Conservation (phyloP, 2,797 vertebrate genomes). For the Anniella stebbinsi region DNA sequence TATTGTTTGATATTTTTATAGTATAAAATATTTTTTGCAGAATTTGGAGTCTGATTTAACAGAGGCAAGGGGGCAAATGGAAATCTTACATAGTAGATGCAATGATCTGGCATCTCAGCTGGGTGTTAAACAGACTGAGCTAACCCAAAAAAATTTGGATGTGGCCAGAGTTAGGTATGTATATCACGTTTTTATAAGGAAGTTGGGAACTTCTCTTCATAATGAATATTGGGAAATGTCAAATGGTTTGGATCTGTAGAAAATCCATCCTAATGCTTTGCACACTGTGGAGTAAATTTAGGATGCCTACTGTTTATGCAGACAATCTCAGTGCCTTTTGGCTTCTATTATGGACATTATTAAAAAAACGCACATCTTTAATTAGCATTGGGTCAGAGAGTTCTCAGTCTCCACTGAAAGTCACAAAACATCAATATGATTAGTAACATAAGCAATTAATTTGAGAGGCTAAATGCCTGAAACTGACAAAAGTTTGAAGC, state of each 20-base stretch:
- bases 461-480: slow-evolving; percentile 31
- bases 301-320: background rate
- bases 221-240: background rate
- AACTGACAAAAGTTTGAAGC: slow-evolving; percentile 39
- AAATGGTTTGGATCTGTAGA: slow-evolving; percentile 18
- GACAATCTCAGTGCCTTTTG: slow-evolving; percentile 16
- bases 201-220: background rate
- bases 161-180: slow-evolving; percentile 74
- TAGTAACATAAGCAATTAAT: slow-evolving; percentile 32
- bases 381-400: slow-evolving; percentile 28
- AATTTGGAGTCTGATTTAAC: slow-evolving; percentile 76
- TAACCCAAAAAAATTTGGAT: slow-evolving; percentile 75
- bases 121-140: slow-evolving; percentile 73
- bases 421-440: slow-evolving; percentile 21
- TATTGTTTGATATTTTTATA: background rate
- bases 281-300: background rate
- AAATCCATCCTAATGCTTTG: background rate
- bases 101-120: slow-evolving; percentile 75
- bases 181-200: slow-evolving; percentile 32
- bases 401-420: slow-evolving; percentile 4
- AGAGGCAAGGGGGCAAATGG: slow-evolving; percentile 75
- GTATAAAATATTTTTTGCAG: slow-evolving; percentile 72
- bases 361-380: slow-evolving; percentile 12
- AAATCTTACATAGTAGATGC: slow-evolving; percentile 69
- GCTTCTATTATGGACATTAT: slow-evolving; percentile 1